Base-by-base conservation (phyloP, 2,888 invertebrate genomes). In the Drosophila flavopinicola region DNA sequence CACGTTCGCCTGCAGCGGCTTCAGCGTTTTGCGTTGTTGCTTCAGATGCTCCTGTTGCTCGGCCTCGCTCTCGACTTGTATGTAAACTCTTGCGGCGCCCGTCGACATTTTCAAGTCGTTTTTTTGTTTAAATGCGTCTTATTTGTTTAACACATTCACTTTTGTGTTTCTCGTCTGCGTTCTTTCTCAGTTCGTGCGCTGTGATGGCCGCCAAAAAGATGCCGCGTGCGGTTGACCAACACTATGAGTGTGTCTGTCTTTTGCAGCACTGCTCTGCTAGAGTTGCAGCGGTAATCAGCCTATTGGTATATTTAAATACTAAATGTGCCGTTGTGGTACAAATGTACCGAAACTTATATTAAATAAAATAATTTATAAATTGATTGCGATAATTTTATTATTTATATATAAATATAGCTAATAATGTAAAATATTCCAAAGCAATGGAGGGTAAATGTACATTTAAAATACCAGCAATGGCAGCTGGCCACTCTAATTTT, bases 1-100 rank as follows among this genome's bases (percentile, higher is more conserved):
- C 30, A 95, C 94, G 29, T 92, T 93, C 29, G 95, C 92, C 90
- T 96, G 96, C 67, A 96, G 90, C 24, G 94, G 93, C 91, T 95
- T 95, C n/a, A 96, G 92, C 20, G 95, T 94, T 91, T 94, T 95
- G 82, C 95, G 92, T 29, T 92, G 91, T 75, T 91, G 92, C 89
- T 92, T 92, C 38, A 94, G 92, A 85, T 92, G 95, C 75, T 94
- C 93, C 93, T 90, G 87, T 76, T 91, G 91, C 80, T 91, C 91
- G 68, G 90, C 88, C 68, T 88, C 88, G 59, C 90, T 80, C 67
- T 91, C 91, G 58, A 91, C 78, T 88, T 91, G 89, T 42, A 91
- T 90, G 78, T 88, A 90, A 64, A 91, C 88, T 84, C 90, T 90
- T 52, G 88, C 66, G 61, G 89, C 87, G 66, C 78, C 85, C 73